A percentile compares a stretch with the other conserved stretches of the same genome.
These are phyloP conservation scores for Caenorhabditis sp. DNA, from an alignment of 2,888 invertebrate species.

Conservation along the genomic window DNA sequence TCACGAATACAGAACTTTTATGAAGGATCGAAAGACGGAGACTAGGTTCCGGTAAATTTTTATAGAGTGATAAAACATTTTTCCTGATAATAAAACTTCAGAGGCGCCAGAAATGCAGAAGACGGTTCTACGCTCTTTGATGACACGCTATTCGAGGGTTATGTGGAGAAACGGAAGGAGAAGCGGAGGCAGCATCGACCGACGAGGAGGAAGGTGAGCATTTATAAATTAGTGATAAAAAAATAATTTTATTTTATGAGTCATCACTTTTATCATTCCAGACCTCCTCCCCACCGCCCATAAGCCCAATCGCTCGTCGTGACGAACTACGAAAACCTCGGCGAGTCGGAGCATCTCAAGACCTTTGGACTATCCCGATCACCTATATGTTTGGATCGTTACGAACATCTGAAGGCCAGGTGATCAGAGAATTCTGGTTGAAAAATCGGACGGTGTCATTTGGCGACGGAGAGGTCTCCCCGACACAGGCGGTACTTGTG, in stretches of 20 bases:
- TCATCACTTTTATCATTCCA: no score
- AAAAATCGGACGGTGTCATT: constrained; percentile 79
- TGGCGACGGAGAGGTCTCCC: constrained; percentile 77
- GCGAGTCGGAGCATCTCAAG: constrained; percentile 62
- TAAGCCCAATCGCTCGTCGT: constrained; percentile 28
- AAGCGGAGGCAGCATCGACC: constrained; percentile 56
- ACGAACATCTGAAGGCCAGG: constrained; percentile 78
- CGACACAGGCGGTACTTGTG: constrained; percentile 76
- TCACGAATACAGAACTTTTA: constrained; percentile 56
- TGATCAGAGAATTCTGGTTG: constrained; percentile 81
- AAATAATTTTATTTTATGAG: no score
- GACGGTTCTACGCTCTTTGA: constrained; percentile 66
- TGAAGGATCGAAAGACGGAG: constrained; percentile 51
- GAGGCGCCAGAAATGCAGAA: constrained; percentile 27
- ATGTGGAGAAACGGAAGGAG: constrained; percentile 49
- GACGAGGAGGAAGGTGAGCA: constrained; percentile 35
- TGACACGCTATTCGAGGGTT: constrained; percentile 67
- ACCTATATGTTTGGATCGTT: constrained; percentile 80
- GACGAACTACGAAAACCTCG: constrained; percentile 69
- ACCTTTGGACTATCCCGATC: constrained; percentile 81
- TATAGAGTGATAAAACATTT: not conserved
- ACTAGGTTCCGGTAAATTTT: constrained; percentile 33
- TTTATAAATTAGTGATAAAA: not conserved
- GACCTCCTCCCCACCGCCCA: constrained; percentile 33
- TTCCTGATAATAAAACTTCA: constrained; percentile 6